phyloP scores from a whole-genome alignment of 2,888 invertebrate species.

The Beris morrisii region DNA sequence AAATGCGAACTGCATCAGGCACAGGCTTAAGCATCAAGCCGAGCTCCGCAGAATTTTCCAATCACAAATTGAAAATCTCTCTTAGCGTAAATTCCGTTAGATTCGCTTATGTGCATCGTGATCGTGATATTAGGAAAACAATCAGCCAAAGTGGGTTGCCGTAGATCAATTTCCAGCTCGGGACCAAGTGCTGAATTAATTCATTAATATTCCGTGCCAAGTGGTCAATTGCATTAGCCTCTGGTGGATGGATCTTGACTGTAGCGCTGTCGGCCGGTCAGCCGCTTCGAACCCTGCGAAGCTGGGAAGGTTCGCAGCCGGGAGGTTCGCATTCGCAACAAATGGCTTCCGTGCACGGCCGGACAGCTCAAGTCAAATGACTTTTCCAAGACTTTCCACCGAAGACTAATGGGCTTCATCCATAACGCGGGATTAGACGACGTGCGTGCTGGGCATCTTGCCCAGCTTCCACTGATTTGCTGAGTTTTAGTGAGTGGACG shows the following conservation, averaged over 20 bases:
- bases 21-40: conserved; percentile 6
- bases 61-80: conserved; percentile 33
- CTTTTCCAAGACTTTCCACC: conserved; percentile 26
- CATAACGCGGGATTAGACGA: conserved; percentile 20
- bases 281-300: not conserved
- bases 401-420: conserved; percentile 23
- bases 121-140: conserved; percentile 29
- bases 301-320: conserved; percentile 12
- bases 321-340: conserved; percentile 21
- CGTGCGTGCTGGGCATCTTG: not conserved
- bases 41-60: conserved; percentile 21
- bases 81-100: conserved; percentile 26
- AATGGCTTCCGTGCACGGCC: conserved; percentile 27
- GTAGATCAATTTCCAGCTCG: conserved; percentile 21
- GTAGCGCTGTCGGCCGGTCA: no score
- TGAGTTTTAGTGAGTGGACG: no score
- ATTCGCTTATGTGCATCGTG: conserved; percentile 14
- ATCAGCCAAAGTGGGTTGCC: conserved; percentile 30
- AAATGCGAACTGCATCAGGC: conserved; percentile 1
- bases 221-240: conserved; percentile 30
- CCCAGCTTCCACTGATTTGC: no score
- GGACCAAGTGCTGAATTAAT: conserved; percentile 28
- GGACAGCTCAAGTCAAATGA: conserved; percentile 28
- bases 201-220: conserved; percentile 30
- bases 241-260: not conserved